Base-by-base conservation (phyloP, 2,113 vertebrate species). In the Scomber scombrus region DNA sequence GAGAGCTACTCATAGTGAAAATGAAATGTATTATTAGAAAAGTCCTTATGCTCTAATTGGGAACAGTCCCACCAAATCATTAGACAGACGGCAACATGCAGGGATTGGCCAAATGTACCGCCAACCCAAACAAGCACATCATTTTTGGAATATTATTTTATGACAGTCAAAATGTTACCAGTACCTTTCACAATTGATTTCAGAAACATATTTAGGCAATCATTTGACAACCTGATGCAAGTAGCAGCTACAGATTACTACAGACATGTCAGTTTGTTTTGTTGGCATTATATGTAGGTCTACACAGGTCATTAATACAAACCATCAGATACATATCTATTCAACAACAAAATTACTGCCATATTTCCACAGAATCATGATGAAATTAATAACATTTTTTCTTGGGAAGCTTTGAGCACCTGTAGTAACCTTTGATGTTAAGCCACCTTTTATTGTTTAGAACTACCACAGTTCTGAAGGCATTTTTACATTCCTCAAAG, bases 41-140 rank as follows among this genome's bases (percentile, higher is more conserved):
- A 47, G 31, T 82, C 76, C 71, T 80, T 79, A 45, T 75, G 63
- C 65, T 73, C 26, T 43, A 63, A 19, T 71, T 86, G 55, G 56
- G 66, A 79, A 31, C n/a, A 52, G 18, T 81, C 70, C 16, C 69
- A 61, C 56, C 45, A 46, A 60, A 77, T 70, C 8, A 50, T 67
- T 50, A 63, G 66, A 55, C 71, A 84, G 62, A 81, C 1, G 16
- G 63, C 15, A 52, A 66, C 54, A 75, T 74, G 29, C 67, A 73
- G 62, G 3, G 47, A 75, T 21, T 74, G 19, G 43, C 9, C 11
- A 62, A 77, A 60, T 67, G 56, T 18, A 11, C 11, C 0, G 15
- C 55, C 55, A 66, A 66, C 18, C 10, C 50, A 75, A 76, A 49
- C 13, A 23, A 61, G 19, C 16, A 78, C 11, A 64, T 52, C 19